Conservation (phyloP, 2,888 invertebrate genomes). For the Yponomeuta evonymella region DNA sequence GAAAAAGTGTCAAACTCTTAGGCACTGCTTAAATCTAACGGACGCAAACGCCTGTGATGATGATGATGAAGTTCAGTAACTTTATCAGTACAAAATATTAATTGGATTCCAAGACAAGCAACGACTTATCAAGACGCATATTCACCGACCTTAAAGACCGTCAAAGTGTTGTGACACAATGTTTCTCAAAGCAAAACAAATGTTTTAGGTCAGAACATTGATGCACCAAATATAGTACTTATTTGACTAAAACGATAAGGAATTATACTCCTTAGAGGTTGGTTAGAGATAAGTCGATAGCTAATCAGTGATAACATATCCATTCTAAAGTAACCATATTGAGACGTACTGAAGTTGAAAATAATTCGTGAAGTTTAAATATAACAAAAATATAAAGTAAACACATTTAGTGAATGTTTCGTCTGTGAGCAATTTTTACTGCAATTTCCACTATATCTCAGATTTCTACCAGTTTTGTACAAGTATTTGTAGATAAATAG, state of each 20-base stretch:
- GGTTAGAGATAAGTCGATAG: conserved; percentile 61
- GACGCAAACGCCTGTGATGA: too few relatives aligned
- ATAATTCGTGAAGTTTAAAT: neutral
- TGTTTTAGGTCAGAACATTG: conserved; percentile 1
- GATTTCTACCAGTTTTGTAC: too few relatives aligned
- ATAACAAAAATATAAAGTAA: neutral
- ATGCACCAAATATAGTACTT: neutral
- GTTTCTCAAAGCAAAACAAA: neutral
- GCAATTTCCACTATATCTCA: too few relatives aligned
- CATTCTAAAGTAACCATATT: neutral
- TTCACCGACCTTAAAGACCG: neutral
- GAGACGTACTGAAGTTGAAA: neutral
- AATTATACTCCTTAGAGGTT: conserved; percentile 36
- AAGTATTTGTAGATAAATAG: too few relatives aligned
- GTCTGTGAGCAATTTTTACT: too few relatives aligned
- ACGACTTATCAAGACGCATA: too few relatives aligned
- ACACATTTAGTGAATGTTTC: neutral
- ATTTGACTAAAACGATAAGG: conserved; percentile 11
- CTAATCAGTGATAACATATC: conserved; percentile 63
- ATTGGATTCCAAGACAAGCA: too few relatives aligned
- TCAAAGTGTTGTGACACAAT: neutral
- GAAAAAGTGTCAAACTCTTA: too few relatives aligned
- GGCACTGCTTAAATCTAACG: too few relatives aligned
- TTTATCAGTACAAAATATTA: too few relatives aligned
- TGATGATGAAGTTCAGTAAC: too few relatives aligned